phyloP scores from a whole-genome alignment of 1,140 invertebrate genomes.

The Augochlora pura region DNA sequence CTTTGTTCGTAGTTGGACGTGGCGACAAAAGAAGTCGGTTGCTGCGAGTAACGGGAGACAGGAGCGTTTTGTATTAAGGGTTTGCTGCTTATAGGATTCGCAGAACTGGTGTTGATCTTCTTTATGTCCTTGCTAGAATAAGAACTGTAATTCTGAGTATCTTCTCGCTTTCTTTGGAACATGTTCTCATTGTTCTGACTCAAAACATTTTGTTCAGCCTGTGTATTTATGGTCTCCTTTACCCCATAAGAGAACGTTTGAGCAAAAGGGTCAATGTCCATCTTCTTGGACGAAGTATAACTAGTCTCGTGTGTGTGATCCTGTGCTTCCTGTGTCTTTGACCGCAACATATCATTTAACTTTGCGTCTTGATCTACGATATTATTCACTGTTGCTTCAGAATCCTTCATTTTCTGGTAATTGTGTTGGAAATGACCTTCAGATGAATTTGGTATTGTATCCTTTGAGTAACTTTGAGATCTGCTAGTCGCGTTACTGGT shows the following conservation, averaged over 20 bases:
- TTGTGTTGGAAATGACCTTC: constrained; percentile 49
- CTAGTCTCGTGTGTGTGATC: constrained; percentile 59
- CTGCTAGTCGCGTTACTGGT: constrained; percentile 18
- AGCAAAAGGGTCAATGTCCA: constrained; percentile 63
- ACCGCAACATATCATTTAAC: constrained; percentile 37
- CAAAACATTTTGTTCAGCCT: constrained; percentile 40
- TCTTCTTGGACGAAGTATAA: constrained; percentile 67
- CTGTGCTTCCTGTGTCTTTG: constrained; percentile 52
- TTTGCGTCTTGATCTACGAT: constrained; percentile 46
- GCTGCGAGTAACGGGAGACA: constrained; percentile 64
- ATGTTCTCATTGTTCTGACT: constrained; percentile 41
- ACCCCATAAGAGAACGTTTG: constrained; percentile 62
- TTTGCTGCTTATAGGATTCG: constrained; percentile 51
- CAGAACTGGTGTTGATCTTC: constrained; percentile 51
- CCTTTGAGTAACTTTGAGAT: constrained; percentile 49
- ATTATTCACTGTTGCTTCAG: constrained; percentile 23
- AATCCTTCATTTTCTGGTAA: constrained; percentile 49
- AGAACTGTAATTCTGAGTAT: constrained; percentile 55
- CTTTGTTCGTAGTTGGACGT: constrained; percentile 74
- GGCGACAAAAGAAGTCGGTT: constrained; percentile 63
- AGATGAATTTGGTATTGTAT: constrained; percentile 23
- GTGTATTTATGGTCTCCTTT: constrained; percentile 44
- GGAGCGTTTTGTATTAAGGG: constrained; percentile 37
- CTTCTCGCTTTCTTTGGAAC: constrained; percentile 49
- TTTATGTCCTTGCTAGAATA: constrained; percentile 61